Evolutionary conservation across 2,888 invertebrate species (phyloP).

Genomic region (Diaphora mendica): DNA sequence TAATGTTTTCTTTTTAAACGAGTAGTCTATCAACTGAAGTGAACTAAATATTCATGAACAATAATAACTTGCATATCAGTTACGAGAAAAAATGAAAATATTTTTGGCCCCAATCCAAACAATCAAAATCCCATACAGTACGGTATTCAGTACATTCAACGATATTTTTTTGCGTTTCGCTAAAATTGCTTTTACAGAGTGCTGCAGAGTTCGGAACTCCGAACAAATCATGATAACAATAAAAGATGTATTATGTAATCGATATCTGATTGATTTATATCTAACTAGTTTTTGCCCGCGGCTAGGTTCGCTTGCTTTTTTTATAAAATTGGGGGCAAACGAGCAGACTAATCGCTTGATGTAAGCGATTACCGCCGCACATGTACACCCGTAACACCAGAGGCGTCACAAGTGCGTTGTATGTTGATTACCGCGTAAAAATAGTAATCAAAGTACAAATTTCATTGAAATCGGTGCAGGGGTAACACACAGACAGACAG

Average conservation of each 20-base stretch:
- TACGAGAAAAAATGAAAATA: slow-evolving; percentile 33
- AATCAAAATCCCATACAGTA: slow-evolving; percentile 73
- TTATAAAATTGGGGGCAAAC: too few species aligned
- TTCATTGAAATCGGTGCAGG: too few species aligned
- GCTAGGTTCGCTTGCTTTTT: too few species aligned
- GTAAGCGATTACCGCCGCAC: too few species aligned
- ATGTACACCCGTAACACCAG: too few species aligned
- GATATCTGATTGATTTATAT: not conserved
- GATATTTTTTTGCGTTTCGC: slow-evolving; percentile 5
- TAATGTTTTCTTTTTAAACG: not conserved
- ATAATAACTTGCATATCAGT: slow-evolving; percentile 1
- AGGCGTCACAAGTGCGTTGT: too few species aligned
- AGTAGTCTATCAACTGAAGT: not conserved
- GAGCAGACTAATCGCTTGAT: too few species aligned
- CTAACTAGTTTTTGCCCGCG: too few species aligned
- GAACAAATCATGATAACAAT: not conserved
- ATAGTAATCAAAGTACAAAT: too few species aligned
- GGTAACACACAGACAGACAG: too few species aligned
- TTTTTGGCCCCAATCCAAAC: slow-evolving; percentile 71
- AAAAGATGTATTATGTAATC: not conserved
- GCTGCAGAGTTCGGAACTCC: not conserved
- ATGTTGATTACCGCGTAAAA: too few species aligned
- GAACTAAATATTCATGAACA: not conserved
- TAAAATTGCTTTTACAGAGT: slow-evolving; percentile 4
- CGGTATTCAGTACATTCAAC: slow-evolving; percentile 29